These are phyloP conservation scores for Drosophila lacertosa DNA, from an alignment of 1,140 invertebrate genomes.

Conservation along the genomic window DNA sequence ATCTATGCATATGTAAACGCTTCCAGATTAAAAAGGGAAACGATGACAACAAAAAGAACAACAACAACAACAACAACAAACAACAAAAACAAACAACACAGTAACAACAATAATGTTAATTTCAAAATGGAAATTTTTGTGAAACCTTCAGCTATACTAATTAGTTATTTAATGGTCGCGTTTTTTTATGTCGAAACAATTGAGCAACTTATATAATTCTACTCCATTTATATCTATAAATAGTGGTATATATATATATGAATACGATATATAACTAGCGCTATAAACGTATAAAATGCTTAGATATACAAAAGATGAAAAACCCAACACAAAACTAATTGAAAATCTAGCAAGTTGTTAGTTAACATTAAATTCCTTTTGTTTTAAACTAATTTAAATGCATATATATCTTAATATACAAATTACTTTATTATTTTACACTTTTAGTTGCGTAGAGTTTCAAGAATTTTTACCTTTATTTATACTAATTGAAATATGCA, in stretches of 20 bases:
- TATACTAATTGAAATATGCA: constrained; percentile 33
- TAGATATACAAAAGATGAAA: constrained; percentile 16
- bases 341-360: constrained; percentile 14
- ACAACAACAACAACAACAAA: constrained; percentile 19
- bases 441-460: constrained; percentile 35
- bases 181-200: constrained; percentile 62
- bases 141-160: constrained; percentile 46
- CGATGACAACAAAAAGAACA: constrained; percentile 19
- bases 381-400: constrained; percentile 42
- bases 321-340: constrained; percentile 35
- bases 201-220: constrained; percentile 46
- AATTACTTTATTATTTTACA: constrained; percentile 37
- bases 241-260: constrained; percentile 34
- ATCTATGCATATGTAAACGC: constrained; percentile 13
- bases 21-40: constrained; percentile 20
- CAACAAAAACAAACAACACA: too few species aligned
- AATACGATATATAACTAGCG: constrained; percentile 19
- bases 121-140: constrained; percentile 28
- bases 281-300: constrained; percentile 41
- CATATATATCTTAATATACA: constrained; percentile 15
- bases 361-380: constrained; percentile 25
- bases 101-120: constrained; percentile 32
- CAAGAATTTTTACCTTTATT: constrained; percentile 23
- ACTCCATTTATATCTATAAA: constrained; percentile 40
- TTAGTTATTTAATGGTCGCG: constrained; percentile 56